Evolutionary conservation across 2,113 vertebrate species (phyloP).

Genomic region (Microcebus jonahi): DNA sequence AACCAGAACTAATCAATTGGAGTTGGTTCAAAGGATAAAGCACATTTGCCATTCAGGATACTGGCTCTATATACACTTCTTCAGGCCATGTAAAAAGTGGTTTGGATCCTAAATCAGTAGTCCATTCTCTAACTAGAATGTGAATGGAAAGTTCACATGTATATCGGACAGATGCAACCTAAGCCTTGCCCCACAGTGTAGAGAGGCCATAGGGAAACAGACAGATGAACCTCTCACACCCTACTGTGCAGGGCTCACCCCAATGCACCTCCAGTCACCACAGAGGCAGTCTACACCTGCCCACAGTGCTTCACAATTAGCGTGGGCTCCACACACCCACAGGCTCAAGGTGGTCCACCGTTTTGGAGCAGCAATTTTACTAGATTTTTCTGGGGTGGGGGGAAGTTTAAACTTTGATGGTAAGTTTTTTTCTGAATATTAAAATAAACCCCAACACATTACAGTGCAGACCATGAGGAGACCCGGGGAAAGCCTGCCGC

Average conservation of each 20-base stretch:
- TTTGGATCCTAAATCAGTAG: constrained; percentile 60
- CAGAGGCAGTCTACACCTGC: not conserved
- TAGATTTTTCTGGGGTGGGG: not conserved
- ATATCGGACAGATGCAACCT: not conserved
- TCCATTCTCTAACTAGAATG: constrained; percentile 33
- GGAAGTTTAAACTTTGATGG: not conserved
- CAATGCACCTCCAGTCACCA: accelerated
- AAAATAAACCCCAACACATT: constrained; percentile 5
- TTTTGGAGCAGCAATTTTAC: not conserved
- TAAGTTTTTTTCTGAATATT: not conserved
- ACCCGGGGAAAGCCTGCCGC: not conserved
- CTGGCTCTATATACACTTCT: constrained; percentile 57
- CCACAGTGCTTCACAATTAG: not conserved
- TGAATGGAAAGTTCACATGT: not conserved
- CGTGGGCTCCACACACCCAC: not conserved
- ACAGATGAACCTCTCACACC: not conserved
- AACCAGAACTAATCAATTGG: constrained; percentile 77
- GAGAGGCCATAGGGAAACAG: not conserved
- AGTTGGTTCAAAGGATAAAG: constrained; percentile 77
- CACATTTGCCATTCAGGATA: constrained; percentile 68
- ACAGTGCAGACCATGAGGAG: not conserved
- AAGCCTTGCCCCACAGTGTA: not conserved
- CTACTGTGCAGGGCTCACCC: not conserved
- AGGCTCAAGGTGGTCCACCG: not conserved
- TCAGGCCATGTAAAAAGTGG: constrained; percentile 58